Conservation (phyloP, 2,888 invertebrate species). For the Teinopalpus imperialis region DNA sequence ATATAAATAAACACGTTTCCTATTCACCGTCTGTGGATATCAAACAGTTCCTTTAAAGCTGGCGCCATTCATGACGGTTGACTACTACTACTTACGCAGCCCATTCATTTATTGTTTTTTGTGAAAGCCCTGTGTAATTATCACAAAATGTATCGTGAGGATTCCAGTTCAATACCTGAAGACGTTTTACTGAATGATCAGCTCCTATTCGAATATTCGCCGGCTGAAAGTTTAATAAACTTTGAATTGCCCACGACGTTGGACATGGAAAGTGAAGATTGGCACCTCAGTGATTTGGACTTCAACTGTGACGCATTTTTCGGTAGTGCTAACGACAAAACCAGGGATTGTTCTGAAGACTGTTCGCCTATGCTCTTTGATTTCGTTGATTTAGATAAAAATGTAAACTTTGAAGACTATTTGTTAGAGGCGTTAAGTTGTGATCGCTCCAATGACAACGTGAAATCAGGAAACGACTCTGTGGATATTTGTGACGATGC, state of each 20-base stretch:
- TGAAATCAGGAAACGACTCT: slow-evolving; percentile 47
- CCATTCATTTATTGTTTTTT: no score
- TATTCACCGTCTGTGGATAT: neutral
- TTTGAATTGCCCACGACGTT: slow-evolving; percentile 62
- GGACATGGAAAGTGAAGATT: slow-evolving; percentile 52
- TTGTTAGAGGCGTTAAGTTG: slow-evolving; percentile 60
- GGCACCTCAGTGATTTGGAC: slow-evolving; percentile 65
- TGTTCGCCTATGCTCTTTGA: slow-evolving; percentile 57
- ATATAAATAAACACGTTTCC: neutral
- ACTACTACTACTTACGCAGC: no score
- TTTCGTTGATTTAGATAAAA: slow-evolving; percentile 67
- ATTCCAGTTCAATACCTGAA: slow-evolving; percentile 51
- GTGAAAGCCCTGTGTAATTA: no score
- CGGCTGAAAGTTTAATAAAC: slow-evolving; percentile 71
- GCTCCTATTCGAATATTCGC: slow-evolving; percentile 67
- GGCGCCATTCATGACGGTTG: neutral
- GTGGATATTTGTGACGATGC: slow-evolving; percentile 45
- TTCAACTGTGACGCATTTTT: slow-evolving; percentile 66
- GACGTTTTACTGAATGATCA: slow-evolving; percentile 65
- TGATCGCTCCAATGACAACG: slow-evolving; percentile 55
- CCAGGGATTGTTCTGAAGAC: slow-evolving; percentile 51
- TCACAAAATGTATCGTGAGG: slow-evolving; percentile 65
- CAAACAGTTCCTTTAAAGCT: neutral
- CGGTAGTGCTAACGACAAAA: slow-evolving; percentile 56
- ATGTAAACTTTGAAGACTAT: slow-evolving; percentile 63